Percentiles rank a stretch among this genome's conserved stretches.
Evolutionary conservation across 2,797 vertebrate species (phyloP).

Genomic region (Leptodactylus fallax): DNA sequence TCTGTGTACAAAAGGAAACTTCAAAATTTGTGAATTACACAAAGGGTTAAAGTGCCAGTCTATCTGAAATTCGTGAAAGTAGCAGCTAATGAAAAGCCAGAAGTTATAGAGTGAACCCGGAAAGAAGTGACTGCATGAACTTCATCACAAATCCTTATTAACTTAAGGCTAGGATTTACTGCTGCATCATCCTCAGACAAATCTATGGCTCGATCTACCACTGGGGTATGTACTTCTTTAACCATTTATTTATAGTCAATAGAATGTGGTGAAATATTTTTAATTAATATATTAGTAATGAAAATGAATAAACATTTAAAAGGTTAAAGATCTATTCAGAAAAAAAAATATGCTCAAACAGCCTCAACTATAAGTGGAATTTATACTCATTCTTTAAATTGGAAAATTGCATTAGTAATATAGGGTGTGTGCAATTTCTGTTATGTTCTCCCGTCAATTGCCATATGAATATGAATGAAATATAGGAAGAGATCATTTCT

Average conservation of each 20-base stretch:
- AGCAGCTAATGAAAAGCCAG: constrained; percentile 57
- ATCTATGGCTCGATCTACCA: constrained; percentile 34
- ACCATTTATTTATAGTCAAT: not conserved
- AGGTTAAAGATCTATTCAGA: not conserved
- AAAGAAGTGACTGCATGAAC: not conserved
- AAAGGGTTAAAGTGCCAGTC: not conserved
- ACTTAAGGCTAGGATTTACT: not conserved
- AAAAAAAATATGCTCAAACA: not conserved
- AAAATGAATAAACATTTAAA: not conserved
- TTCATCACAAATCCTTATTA: not conserved
- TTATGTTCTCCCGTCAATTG: not conserved
- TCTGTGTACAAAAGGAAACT: not conserved
- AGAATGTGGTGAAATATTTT: not conserved
- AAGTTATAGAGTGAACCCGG: constrained; percentile 40
- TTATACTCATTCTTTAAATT: not conserved
- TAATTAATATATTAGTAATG: not conserved
- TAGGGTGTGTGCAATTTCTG: not conserved
- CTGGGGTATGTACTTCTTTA: constrained; percentile 41
- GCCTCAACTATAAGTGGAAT: not conserved
- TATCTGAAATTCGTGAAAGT: not conserved
- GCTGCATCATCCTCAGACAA: not conserved
- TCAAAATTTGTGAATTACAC: not conserved
- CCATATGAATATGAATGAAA: not conserved
- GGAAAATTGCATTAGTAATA: not conserved
- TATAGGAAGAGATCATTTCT: not conserved